Percentiles rank a stretch among this genome's conserved stretches.
phyloP scores from a whole-genome alignment of 2,797 vertebrate genomes.

The Phataginus tetradactyla region DNA sequence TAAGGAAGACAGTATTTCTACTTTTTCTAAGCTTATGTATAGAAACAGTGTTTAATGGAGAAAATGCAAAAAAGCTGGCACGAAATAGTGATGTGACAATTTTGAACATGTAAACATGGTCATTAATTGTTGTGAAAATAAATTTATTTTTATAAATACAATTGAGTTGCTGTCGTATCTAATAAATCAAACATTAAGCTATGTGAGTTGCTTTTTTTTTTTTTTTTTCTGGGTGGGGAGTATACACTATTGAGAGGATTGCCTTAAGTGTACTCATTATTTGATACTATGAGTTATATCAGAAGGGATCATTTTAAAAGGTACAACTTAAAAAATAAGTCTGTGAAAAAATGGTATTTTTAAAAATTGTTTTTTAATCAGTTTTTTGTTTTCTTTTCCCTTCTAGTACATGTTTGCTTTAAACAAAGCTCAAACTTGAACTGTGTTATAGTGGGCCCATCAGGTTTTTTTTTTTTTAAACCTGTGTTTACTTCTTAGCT shows the following conservation, averaged over 20 bases:
- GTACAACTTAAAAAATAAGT: constrained; percentile 32
- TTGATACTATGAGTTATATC: background rate
- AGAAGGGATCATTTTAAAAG: background rate
- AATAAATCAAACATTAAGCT: constrained; percentile 38
- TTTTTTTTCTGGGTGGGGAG: background rate
- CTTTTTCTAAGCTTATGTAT: background rate
- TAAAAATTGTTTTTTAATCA: background rate
- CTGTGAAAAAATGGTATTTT: constrained; percentile 2
- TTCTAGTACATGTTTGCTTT: background rate
- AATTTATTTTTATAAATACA: constrained; percentile 38
- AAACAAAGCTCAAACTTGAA: background rate
- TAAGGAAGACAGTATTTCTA: background rate
- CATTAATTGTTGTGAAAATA: constrained; percentile 65
- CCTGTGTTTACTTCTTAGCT: constrained; percentile 19
- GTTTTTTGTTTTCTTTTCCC: background rate
- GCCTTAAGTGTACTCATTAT: background rate
- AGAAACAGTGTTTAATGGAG: background rate
- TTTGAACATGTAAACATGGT: constrained; percentile 14
- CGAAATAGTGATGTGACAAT: background rate
- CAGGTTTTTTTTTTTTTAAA: background rate
- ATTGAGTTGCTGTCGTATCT: constrained; percentile 54
- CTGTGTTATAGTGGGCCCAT: background rate
- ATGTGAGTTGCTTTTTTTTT: background rate
- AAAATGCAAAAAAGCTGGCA: constrained; percentile 8
- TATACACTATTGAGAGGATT: background rate